A percentile compares a stretch with the other conserved stretches of the same genome.
Conservation (phyloP, 2,888 invertebrate species). For the Tipula helvola region DNA sequence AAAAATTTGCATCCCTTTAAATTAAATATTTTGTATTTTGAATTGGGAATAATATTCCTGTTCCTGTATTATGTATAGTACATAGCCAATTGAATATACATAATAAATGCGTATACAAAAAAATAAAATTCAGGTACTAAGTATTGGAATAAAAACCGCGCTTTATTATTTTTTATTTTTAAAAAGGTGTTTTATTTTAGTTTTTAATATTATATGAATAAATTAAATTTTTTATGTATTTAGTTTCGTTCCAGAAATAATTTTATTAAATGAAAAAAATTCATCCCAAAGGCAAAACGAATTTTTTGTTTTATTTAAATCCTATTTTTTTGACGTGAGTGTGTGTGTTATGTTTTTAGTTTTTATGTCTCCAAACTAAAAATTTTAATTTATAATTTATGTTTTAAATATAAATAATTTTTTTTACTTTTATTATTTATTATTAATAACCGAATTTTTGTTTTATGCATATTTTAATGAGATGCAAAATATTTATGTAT, state of each 20-base stretch:
- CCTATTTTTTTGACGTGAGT: neutral
- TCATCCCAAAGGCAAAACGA: neutral
- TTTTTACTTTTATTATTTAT: neutral
- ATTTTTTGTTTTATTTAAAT: neutral
- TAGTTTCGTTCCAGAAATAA: neutral
- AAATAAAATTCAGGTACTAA: neutral
- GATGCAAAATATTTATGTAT: neutral
- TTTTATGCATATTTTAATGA: neutral
- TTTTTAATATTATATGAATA: neutral
- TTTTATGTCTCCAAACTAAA: neutral
- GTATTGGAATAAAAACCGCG: neutral
- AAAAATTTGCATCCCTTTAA: neutral
- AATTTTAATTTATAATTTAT: neutral
- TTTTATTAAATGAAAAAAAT: neutral
- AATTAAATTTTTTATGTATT: slow-evolving; percentile 4
- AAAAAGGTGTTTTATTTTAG: neutral
- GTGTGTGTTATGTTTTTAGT: neutral
- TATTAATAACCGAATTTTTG: neutral
- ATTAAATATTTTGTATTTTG: neutral
- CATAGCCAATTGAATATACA: neutral
- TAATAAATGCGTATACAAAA: neutral
- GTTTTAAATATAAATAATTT: neutral
- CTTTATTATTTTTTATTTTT: neutral
- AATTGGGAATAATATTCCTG: neutral
- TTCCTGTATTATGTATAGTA: neutral